Conservation (phyloP, 1,140 invertebrate species). For the Euura lappo region DNA sequence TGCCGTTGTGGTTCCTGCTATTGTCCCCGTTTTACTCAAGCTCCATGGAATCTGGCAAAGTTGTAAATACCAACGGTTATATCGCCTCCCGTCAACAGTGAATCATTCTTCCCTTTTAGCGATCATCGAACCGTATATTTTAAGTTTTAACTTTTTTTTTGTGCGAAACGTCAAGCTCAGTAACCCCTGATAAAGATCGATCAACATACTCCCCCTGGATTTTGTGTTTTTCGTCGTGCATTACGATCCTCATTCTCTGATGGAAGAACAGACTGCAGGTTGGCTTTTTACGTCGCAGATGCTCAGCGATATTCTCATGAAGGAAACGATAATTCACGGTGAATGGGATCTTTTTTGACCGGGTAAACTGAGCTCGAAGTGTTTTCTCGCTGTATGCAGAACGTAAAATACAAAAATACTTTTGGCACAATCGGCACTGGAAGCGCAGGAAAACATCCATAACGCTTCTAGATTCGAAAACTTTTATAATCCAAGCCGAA, state of each 20-base stretch:
- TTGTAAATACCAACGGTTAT: conserved; percentile 2
- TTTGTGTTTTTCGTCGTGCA: no score
- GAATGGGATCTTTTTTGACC: no score
- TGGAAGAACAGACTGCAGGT: no score
- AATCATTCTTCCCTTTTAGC: not conserved
- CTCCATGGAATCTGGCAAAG: not conserved
- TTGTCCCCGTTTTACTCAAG: not conserved
- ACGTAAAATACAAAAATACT: not conserved
- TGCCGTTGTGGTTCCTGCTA: not conserved
- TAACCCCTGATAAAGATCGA: not conserved
- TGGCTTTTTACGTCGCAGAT: no score
- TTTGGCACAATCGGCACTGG: not conserved
- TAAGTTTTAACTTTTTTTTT: not conserved
- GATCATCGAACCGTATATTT: not conserved
- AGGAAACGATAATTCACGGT: no score
- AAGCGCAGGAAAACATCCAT: not conserved
- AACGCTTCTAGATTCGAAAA: not conserved
- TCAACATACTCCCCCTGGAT: no score
- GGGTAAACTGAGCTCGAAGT: not conserved
- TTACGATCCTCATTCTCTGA: no score
- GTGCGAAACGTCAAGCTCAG: not conserved
- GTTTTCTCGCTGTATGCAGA: not conserved
- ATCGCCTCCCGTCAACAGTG: not conserved
- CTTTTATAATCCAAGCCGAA: not conserved
- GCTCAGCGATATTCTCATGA: no score